Conservation (phyloP, 2,113 vertebrate species). For the Abramis brama region DNA sequence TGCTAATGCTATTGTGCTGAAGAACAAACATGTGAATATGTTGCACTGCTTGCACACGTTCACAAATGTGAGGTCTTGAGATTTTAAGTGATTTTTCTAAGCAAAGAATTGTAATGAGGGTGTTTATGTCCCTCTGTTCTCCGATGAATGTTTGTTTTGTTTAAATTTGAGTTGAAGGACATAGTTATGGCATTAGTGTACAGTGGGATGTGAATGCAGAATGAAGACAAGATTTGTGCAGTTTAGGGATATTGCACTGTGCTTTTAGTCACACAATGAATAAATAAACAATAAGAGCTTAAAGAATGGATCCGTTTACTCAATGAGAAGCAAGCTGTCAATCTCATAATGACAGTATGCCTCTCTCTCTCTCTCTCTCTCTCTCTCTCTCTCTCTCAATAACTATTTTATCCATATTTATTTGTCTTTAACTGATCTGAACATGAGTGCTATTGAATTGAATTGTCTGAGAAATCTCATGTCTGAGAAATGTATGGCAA, state of each 20-base stretch:
- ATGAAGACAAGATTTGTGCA: background rate
- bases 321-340: slow-evolving; percentile 2
- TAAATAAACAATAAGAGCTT: background rate
- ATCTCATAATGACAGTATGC: too few relatives aligned
- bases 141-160: background rate
- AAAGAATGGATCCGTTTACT: background rate
- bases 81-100: background rate
- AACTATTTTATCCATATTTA: background rate
- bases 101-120: background rate
- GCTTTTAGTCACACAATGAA: background rate
- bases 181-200: background rate
- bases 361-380: too few relatives aligned
- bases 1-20: background rate
- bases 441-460: background rate
- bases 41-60: background rate
- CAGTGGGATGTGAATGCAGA: background rate
- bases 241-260: background rate
- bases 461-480: background rate
- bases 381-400: too few relatives aligned
- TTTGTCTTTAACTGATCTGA: background rate
- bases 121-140: slow-evolving; percentile 1
- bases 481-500: background rate
- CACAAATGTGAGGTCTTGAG: background rate
- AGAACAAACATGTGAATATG: background rate
- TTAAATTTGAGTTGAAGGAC: background rate